phyloP scores from a whole-genome alignment of 1,140 invertebrate species.

The Saccostrea echinata region DNA sequence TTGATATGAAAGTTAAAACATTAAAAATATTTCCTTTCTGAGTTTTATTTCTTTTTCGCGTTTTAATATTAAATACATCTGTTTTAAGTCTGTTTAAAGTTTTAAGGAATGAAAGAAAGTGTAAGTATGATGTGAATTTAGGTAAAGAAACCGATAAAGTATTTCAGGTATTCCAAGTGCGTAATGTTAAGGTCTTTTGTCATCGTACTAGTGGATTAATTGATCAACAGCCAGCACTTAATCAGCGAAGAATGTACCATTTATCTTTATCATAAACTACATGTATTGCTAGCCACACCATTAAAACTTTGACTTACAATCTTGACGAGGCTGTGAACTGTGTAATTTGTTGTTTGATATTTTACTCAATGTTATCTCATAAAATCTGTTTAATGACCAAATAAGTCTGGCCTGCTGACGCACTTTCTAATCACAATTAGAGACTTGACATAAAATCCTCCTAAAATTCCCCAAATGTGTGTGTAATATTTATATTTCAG shows the following conservation, averaged over 20 bases:
- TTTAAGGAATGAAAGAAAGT: too few relatives aligned
- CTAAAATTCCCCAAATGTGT: not conserved
- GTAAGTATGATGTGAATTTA: too few relatives aligned
- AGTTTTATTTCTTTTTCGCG: too few relatives aligned
- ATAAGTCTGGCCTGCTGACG: not conserved
- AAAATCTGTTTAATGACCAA: not conserved
- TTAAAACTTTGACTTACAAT: not conserved
- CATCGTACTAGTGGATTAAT: not conserved
- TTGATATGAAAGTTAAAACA: too few relatives aligned
- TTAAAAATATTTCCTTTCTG: too few relatives aligned
- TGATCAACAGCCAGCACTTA: not conserved
- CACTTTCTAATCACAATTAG: constrained; percentile 21
- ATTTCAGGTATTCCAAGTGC: not conserved
- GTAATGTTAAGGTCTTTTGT: not conserved
- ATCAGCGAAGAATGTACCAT: not conserved
- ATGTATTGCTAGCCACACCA: not conserved
- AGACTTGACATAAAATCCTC: not conserved
- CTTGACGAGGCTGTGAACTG: not conserved
- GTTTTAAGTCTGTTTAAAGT: too few relatives aligned
- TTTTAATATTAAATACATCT: too few relatives aligned
- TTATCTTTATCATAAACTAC: constrained; percentile 2
- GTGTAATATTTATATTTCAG: not conserved
- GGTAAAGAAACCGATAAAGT: not conserved
- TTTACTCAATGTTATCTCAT: constrained; percentile 13
- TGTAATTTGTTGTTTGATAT: not conserved